A percentile compares a stretch with the other conserved stretches of the same genome.
These are phyloP conservation scores for Stenchaetothrips biformis DNA, from an alignment of 2,888 invertebrate genomes.

Conservation along the genomic window DNA sequence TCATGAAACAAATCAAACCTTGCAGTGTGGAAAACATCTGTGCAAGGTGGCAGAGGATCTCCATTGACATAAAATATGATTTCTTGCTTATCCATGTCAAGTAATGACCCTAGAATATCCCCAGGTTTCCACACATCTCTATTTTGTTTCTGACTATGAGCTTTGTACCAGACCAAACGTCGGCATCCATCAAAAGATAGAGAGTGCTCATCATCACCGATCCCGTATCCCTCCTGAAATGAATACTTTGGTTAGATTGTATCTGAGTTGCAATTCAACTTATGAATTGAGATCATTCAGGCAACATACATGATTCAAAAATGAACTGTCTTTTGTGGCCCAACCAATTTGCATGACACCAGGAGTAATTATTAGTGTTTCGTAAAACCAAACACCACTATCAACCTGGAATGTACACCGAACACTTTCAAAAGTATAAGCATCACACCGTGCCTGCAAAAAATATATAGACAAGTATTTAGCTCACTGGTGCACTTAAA, in stretches of 20 bases:
- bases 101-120: slow-evolving; percentile 76
- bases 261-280: slow-evolving; percentile 25
- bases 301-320: slow-evolving; percentile 76
- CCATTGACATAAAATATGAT: slow-evolving; percentile 84
- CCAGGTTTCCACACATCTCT: slow-evolving; percentile 73
- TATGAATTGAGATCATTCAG: background rate
- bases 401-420: slow-evolving; percentile 83
- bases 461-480: slow-evolving; percentile 23
- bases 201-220: slow-evolving; percentile 86
- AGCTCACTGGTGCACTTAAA: background rate
- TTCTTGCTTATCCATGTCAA: slow-evolving; percentile 68
- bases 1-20: slow-evolving; percentile 49
- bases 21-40: slow-evolving; percentile 69
- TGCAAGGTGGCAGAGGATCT: slow-evolving; percentile 59
- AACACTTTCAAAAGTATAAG: slow-evolving; percentile 89
- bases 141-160: slow-evolving; percentile 58
- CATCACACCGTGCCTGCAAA: slow-evolving; percentile 76
- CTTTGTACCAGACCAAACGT: slow-evolving; percentile 83
- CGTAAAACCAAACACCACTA: slow-evolving; percentile 85
- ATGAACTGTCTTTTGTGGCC: slow-evolving; percentile 88
- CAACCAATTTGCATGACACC: slow-evolving; percentile 98
- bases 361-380: slow-evolving; percentile 77
- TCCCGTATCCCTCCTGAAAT: slow-evolving; percentile 84
- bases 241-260: slow-evolving; percentile 22
- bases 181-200: slow-evolving; percentile 91